A percentile compares a stretch with the other conserved stretches of the same genome.
Evolutionary conservation across 2,888 invertebrate genomes (phyloP).

Genomic region (Lasioglossum vierecki): DNA sequence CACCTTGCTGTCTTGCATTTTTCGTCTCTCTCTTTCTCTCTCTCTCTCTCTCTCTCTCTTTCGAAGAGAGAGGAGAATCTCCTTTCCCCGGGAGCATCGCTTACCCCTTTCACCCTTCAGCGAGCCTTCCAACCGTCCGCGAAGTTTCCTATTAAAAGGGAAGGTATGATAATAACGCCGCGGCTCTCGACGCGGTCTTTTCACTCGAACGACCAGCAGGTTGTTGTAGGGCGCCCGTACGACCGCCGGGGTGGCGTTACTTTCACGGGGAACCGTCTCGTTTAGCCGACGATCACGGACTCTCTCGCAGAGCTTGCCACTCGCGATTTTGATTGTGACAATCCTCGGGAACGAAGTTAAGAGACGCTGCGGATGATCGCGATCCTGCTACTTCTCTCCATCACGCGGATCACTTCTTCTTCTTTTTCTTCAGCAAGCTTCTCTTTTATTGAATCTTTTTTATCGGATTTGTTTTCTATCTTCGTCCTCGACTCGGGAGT

Average conservation of each 20-base stretch:
- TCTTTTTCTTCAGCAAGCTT: neutral
- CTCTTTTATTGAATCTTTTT: neutral
- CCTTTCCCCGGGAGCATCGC: slow-evolving; percentile 60
- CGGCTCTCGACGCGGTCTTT: slow-evolving; percentile 68
- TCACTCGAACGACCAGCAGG: slow-evolving; percentile 68
- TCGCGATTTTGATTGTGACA: slow-evolving; percentile 37
- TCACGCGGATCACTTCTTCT: neutral
- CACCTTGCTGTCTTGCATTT: slow-evolving; percentile 38
- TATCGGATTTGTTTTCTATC: neutral
- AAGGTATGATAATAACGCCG: slow-evolving; percentile 70
- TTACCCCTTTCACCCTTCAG: slow-evolving; percentile 69
- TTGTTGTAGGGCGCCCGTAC: slow-evolving; percentile 33
- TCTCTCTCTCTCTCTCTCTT: slow-evolving; percentile 46
- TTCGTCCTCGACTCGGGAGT: neutral
- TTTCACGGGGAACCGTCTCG: slow-evolving; percentile 23
- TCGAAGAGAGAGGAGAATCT: slow-evolving; percentile 35
- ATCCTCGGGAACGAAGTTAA: slow-evolving; percentile 50
- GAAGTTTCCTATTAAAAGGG: slow-evolving; percentile 72
- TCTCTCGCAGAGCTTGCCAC: slow-evolving; percentile 29
- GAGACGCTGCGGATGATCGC: slow-evolving; percentile 15
- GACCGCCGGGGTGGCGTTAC: neutral
- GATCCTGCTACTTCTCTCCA: neutral
- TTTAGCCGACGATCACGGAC: slow-evolving; percentile 58
- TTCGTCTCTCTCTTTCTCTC: slow-evolving; percentile 38
- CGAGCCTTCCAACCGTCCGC: slow-evolving; percentile 64